Percentiles rank a stretch among this genome's conserved stretches.
phyloP scores from a whole-genome alignment of 2,113 vertebrate genomes.

The Pogona vitticeps region DNA sequence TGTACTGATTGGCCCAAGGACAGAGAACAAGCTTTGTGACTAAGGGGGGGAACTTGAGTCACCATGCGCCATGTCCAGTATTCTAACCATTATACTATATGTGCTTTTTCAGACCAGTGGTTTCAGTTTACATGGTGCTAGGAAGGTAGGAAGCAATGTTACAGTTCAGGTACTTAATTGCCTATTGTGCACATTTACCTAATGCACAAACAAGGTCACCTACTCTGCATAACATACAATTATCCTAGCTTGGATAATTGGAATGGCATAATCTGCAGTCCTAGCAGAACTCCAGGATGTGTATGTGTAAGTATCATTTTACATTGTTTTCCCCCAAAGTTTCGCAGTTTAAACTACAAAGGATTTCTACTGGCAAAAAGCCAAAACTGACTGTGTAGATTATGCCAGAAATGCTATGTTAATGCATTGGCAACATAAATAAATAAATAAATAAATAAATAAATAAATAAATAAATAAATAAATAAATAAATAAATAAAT shows the following conservation, averaged over 20 bases:
- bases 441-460: no score
- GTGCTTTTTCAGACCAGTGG: no score
- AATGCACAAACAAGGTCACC: not conserved
- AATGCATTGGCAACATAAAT: slow-evolving; percentile 56
- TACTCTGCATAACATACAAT: not conserved
- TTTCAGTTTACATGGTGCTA: no score
- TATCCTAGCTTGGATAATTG: no score
- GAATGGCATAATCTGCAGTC: no score
- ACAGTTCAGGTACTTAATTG: not conserved
- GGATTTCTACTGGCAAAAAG: slow-evolving; percentile 17
- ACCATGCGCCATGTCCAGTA: no score
- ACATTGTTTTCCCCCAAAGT: slow-evolving; percentile 40
- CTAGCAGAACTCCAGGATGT: not conserved
- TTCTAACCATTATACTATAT: no score
- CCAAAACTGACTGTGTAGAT: slow-evolving; percentile 53
- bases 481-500: no score
- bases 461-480: no score
- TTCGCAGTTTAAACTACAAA: slow-evolving; percentile 47
- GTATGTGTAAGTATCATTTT: slow-evolving; percentile 22
- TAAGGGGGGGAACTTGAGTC: no score
- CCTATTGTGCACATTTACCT: not conserved
- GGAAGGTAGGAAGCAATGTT: not conserved
- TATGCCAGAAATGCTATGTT: slow-evolving; percentile 52
- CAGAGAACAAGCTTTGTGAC: no score
- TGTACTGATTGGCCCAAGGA: no score